Percentiles rank a stretch among this genome's conserved stretches.
Conservation (phyloP, 2,113 vertebrate species). For the Malurus elegans region DNA sequence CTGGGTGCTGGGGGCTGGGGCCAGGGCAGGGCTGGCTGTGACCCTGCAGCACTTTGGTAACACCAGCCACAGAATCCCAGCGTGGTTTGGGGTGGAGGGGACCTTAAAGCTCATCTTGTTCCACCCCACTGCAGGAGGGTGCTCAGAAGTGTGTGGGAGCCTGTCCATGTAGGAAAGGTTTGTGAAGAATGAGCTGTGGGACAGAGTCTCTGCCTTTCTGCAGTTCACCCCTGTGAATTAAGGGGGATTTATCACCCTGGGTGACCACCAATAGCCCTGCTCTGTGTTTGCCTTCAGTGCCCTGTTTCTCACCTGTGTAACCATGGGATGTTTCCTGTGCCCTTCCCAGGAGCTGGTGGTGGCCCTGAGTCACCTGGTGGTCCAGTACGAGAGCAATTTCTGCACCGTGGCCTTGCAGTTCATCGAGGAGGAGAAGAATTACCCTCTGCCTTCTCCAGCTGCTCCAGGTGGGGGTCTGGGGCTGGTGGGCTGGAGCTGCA, state of each 20-base stretch:
- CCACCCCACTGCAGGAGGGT: neutral
- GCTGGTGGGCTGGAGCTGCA: neutral
- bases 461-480: conserved; percentile 74
- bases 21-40: neutral
- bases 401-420: conserved; percentile 97
- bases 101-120: neutral
- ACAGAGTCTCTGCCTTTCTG: neutral
- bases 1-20: neutral
- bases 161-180: neutral
- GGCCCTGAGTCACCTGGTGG: conserved; percentile 93
- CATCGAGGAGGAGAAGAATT: conserved; percentile 98
- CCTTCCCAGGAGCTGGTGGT: conserved; percentile 91
- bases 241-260: neutral
- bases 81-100: neutral
- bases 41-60: neutral
- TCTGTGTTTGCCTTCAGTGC: neutral
- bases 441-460: conserved; percentile 87
- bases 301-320: neutral
- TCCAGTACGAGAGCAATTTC: conserved; percentile 98
- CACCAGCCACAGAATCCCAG: neutral
- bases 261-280: accelerated
- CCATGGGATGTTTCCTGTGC: neutral
- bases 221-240: neutral
- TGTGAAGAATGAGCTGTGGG: neutral
- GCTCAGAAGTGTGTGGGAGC: neutral